phyloP scores from a whole-genome alignment of 2,797 vertebrate genomes.

The Novumbra hubbsi region DNA sequence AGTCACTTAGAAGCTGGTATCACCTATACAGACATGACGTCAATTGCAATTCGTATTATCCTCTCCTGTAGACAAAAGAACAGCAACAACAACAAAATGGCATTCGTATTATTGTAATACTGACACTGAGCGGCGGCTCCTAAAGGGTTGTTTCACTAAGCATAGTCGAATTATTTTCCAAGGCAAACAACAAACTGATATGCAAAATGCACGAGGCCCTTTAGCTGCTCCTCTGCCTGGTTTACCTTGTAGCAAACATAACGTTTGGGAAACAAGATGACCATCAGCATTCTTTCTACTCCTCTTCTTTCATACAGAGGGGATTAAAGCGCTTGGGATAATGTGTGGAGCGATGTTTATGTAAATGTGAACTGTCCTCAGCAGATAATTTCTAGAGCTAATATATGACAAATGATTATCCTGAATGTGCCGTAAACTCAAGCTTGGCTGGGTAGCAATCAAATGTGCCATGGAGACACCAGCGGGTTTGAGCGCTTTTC shows the following conservation, averaged over 20 bases:
- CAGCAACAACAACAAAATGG: constrained; percentile 15
- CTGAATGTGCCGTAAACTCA: neutral
- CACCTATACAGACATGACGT: neutral
- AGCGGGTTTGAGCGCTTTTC: neutral
- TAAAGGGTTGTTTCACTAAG: neutral
- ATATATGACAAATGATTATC: constrained; percentile 31
- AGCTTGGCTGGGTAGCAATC: constrained; percentile 26
- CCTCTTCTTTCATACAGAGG: neutral
- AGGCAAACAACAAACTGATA: constrained; percentile 25
- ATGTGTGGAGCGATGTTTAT: constrained; percentile 40
- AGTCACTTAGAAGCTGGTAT: too few relatives aligned
- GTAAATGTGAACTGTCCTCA: constrained; percentile 40
- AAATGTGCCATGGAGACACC: constrained; percentile 17
- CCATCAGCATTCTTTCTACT: neutral
- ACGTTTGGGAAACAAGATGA: constrained; percentile 16
- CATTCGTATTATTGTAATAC: constrained; percentile 28
- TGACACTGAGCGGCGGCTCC: constrained; percentile 30
- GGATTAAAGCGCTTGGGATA: constrained; percentile 31
- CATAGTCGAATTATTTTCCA: constrained; percentile 7
- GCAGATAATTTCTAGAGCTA: constrained; percentile 41
- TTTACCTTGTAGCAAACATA: constrained; percentile 8
- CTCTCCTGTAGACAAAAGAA: constrained; percentile 21
- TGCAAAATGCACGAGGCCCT: constrained; percentile 27
- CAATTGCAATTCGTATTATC: constrained; percentile 12
- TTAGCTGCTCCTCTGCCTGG: constrained; percentile 20